These are phyloP conservation scores for Spinus olivaceus DNA, from an alignment of 2,797 vertebrate genomes.

Conservation along the genomic window DNA sequence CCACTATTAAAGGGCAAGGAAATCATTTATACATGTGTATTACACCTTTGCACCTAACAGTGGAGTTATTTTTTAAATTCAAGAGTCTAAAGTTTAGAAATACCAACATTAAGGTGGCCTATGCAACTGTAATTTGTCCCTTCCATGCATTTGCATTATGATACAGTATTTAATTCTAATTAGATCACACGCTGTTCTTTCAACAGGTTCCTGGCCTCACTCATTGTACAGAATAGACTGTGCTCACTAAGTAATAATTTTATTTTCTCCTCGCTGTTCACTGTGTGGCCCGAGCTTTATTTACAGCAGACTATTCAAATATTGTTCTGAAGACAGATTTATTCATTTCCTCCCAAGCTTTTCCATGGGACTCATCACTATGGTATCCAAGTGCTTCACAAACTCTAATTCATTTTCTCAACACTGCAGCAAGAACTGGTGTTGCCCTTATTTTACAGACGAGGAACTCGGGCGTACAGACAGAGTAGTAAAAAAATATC, in stretches of 20 bases:
- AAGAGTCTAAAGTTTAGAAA: not conserved
- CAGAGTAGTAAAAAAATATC: not conserved
- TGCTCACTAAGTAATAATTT: not conserved
- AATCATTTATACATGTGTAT: not conserved
- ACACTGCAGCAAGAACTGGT: not conserved
- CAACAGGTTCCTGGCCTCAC: not conserved
- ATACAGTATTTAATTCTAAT: constrained; percentile 12
- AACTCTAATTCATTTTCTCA: constrained; percentile 31
- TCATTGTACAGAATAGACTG: not conserved
- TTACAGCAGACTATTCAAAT: constrained; percentile 53
- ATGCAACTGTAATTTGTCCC: not conserved
- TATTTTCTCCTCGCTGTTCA: constrained; percentile 16
- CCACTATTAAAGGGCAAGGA: not conserved
- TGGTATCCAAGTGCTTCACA: constrained; percentile 31
- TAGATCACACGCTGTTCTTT: not conserved
- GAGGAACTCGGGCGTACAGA: not conserved
- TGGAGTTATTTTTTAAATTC: not conserved
- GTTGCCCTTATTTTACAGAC: not conserved
- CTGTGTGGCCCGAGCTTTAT: not conserved
- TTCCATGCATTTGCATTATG: not conserved
- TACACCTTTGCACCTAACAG: not conserved
- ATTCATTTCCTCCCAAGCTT: constrained; percentile 53
- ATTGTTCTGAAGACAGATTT: constrained; percentile 53
- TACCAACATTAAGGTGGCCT: not conserved
- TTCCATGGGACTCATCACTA: constrained; percentile 24